Base-by-base conservation (phyloP, 2,888 invertebrate genomes). In the Apotomis turbidana region DNA sequence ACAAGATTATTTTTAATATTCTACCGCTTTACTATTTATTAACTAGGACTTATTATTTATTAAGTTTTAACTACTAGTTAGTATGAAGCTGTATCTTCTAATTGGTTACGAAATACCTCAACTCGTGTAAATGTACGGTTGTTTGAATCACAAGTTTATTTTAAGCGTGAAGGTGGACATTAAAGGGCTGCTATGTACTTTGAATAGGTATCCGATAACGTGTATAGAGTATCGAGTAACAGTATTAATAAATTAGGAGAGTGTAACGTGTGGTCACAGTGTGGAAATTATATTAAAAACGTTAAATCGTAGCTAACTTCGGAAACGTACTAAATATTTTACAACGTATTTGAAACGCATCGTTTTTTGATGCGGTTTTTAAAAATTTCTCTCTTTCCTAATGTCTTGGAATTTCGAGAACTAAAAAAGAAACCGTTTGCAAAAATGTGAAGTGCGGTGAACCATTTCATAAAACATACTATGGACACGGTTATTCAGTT, bases 41-140 rank as follows among this genome's bases (percentile, higher is more conserved):
- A 83, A 87, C 83, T 89, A 90, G 89, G 81, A 82, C 79, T 83
- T 89, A 90, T 89, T 89, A 87, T 90, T 89, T 86, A 90, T 88
- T 87, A 86, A 86, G 87, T 88, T 86, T 85, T 84, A 83, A 84
- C 80, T 81, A 79, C 79, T 83, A 85, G 82, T 78, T 73, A 78
- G 75, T 78, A 78, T 76, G 78, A 76, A 76, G 76, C 76, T 82
- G 80, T 81, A 77, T 76, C 70, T 75, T 72, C 74, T 70, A 68
- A 66, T 77, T 75, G 83, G 83, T 84, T 84, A 81, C 83, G 83
- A 79, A 83, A 81, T 76, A 87, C 88, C 87, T 86, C 86, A 83
- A 78, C 79, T 81, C 74, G 81, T 80, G 78, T 80, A 78, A 79
- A 76, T 79, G 74, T 80, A 78, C 82, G 85, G 82, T 85, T 83